phyloP scores from a whole-genome alignment of 2,888 invertebrate species.

The Drosophila peninsularis region DNA sequence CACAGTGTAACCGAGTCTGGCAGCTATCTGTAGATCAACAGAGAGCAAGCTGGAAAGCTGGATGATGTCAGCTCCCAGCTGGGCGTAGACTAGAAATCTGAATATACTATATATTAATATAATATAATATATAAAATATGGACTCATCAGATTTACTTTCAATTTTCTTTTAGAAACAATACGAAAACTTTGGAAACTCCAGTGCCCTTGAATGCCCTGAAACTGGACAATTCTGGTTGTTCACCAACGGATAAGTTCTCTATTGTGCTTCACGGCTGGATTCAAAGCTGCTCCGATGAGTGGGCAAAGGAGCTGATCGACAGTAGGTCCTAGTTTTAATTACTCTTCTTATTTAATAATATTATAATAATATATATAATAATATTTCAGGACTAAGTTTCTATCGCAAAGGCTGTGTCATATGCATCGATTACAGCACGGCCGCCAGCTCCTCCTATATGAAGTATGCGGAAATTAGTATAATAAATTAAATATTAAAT shows the following conservation, averaged over 20 bases:
- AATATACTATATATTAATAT: too few species aligned
- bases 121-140: too few species aligned
- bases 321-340: conserved; percentile 61
- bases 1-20: too few species aligned
- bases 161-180: conserved; percentile 49
- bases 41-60: too few species aligned
- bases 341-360: background rate
- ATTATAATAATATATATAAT: too few species aligned
- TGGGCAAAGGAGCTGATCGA: conserved; percentile 78
- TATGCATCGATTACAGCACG: conserved; percentile 82
- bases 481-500: background rate
- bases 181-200: conserved; percentile 57
- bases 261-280: conserved; percentile 83
- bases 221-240: conserved; percentile 64
- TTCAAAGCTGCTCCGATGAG: conserved; percentile 79
- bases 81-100: too few species aligned
- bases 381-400: conserved; percentile 75
- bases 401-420: conserved; percentile 82
- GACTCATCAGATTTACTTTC: background rate
- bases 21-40: too few species aligned
- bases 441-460: conserved; percentile 81
- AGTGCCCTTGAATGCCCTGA: conserved; percentile 32
- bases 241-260: conserved; percentile 77
- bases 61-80: too few species aligned
- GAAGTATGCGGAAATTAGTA: conserved; percentile 40